A percentile compares a stretch with the other conserved stretches of the same genome.
Evolutionary conservation across 1,140 invertebrate species (phyloP).

Genomic region (Meloidogyne hapla): DNA sequence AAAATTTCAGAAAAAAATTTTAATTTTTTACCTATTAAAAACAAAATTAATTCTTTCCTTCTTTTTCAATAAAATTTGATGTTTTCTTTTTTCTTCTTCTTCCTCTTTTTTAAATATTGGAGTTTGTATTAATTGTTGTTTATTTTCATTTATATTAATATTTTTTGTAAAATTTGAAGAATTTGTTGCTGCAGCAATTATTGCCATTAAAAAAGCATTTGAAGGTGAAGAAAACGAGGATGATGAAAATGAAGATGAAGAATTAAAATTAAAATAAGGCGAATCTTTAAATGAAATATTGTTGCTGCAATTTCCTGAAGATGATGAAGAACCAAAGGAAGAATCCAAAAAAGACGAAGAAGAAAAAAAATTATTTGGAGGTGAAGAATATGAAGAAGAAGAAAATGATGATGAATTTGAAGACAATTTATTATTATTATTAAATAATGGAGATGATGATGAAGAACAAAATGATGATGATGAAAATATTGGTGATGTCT

Average conservation of each 20-base stretch:
- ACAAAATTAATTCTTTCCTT: slow-evolving; percentile 43
- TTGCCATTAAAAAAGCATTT: slow-evolving; percentile 11
- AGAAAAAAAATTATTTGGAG: not conserved
- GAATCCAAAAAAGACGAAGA: not conserved
- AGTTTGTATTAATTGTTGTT: not conserved
- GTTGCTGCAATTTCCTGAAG: not conserved
- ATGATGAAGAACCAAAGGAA: not conserved
- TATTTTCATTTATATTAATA: not conserved
- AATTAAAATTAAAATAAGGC: not conserved
- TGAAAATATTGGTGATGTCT: too few relatives aligned
- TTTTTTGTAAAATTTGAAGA: slow-evolving; percentile 3
- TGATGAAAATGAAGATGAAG: not conserved
- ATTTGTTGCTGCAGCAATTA: not conserved
- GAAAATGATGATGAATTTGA: not conserved
- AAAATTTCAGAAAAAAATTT: slow-evolving; percentile 15
- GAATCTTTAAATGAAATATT: not conserved
- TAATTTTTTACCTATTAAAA: slow-evolving; percentile 35
- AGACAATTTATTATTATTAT: not conserved
- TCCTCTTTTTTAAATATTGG: slow-evolving; percentile 12
- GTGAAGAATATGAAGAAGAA: slow-evolving; percentile 6
- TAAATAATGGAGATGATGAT: not conserved
- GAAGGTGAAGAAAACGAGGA: not conserved
- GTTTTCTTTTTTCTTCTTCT: slow-evolving; percentile 35
- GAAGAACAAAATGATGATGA: not conserved
- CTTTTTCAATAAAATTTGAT: slow-evolving; percentile 31